Base-by-base conservation (phyloP, 1,140 invertebrate species). In the Colletes gigas region DNA sequence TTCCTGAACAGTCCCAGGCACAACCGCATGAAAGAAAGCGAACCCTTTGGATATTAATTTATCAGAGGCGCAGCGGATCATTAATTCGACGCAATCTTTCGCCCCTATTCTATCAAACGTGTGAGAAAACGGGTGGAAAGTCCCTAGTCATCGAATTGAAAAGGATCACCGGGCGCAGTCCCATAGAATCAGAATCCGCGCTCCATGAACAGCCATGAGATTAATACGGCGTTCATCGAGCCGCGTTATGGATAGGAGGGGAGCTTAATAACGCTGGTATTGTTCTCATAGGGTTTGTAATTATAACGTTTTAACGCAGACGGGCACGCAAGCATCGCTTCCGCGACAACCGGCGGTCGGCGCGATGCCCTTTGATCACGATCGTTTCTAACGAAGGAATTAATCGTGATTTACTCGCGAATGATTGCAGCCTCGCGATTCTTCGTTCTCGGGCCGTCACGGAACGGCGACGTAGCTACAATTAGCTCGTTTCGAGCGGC, bases 401-500 rank as follows among this genome's bases (percentile, higher is more conserved):
- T 79, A 79, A 79, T 79, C 62, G 69, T 65, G 62, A 73, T 79
- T 79, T 79, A 74, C 41, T 57, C 62, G 30, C 9, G 9, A 21
- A 52, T 30, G 78, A 74, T 79, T 57, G 19, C 8, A 14, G 50
- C 39, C 47, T 62, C 66, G 57, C n/a, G 44, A 73, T 50, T 65
- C 30, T 78, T 19, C 41, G 57, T 73, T 63, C 39, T n/a, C 59
- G 17, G 19, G 52, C 30, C 44, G 41, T 57, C 60, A 62, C 41
- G 57, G 12, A 52, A 52, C 55, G 15, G 30, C n/a, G 21, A 4
- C 19, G 30, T 47, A 62, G 78, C 72, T 66, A 78, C 83, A 84
- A 85, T 85, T 85, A 85, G 63, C 73, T 78, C 65, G 54, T 73
- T 73, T 75, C 71, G 57, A 74, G 15, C 47, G 69, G 57, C 44